Evolutionary conservation across 2,888 invertebrate species (phyloP).

Genomic region (Cataglyphis livida): DNA sequence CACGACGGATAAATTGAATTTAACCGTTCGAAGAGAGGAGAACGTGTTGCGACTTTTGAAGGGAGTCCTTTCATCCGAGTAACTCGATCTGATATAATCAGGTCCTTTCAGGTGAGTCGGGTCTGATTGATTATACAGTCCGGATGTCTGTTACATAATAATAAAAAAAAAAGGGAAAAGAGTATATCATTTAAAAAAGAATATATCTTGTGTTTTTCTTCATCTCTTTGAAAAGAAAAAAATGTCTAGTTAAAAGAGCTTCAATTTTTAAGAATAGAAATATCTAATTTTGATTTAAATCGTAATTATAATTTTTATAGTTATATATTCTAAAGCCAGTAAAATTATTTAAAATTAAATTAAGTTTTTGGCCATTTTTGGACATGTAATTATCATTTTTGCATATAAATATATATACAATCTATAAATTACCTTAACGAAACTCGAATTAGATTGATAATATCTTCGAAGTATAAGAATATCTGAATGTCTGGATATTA

Average conservation of each 20-base stretch:
- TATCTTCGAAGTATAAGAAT: background rate
- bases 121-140: constrained; percentile 43
- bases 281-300: background rate
- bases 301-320: constrained; percentile 14
- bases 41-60: constrained; percentile 72
- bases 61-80: constrained; percentile 2
- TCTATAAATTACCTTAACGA: background rate
- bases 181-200: background rate
- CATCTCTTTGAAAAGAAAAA: no score
- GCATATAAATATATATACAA: background rate
- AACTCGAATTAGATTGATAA: constrained; percentile 3
- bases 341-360: constrained; percentile 4
- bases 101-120: background rate
- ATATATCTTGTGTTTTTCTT: background rate
- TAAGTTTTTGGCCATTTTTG: no score
- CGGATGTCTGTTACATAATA: background rate
- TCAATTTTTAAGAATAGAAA: background rate
- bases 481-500: constrained; percentile 74
- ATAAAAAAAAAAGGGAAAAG: background rate
- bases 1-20: constrained; percentile 72
- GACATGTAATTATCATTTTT: background rate
- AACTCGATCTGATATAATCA: constrained; percentile 35
- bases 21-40: constrained; percentile 60
- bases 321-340: background rate
- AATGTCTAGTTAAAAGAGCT: background rate